Evolutionary conservation across 2,797 vertebrate species (phyloP), one percentile per base, ranked within the genome.

Genomic region (Fratercula arctica): DNA sequence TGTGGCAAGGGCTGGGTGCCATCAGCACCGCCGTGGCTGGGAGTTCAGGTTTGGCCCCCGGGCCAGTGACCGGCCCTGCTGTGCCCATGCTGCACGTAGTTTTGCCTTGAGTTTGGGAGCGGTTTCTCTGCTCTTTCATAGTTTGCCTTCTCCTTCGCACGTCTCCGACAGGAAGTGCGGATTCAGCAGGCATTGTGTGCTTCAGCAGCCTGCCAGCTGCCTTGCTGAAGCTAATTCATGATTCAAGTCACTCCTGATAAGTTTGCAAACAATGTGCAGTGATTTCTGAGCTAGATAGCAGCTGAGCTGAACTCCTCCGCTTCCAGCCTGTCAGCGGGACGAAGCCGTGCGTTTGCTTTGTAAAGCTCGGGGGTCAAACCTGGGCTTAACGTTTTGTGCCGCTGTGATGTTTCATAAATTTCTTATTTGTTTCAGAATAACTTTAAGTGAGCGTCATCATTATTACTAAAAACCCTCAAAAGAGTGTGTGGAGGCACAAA

Each of bases 141-240:
- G 90, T 93, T 94, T 93, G 89, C 89, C 92, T 96, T 93, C 96
- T 96, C 80, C 82, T 93, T 95, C 1, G 85, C 96, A 96, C 80
- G 92, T 95, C 95, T 96, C 85, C 87, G 85, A 41, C 96, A 97
- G 97, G 97, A 97, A 96, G 91, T 74, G 97, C 92, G 69, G 93
- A 85, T 95, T 93, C 90, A 88, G 96, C 92, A 96, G 96, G 94
- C 96, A 97, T 87, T 97, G 96, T 94, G 16, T 70, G 92, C 75
- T 54, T 77, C 91, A 94, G 86, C 94, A 94, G 90, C 89, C 94
- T 95, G 95, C 94, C 97, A 95, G 86, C 86, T 97, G 95, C 96
- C 90, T 92, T 6, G 64, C 93, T 90, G 57, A 50, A 93, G 93
- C 93, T 92, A 54, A 93, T 95, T 95, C 94, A 93, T 93, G 50